A percentile compares a stretch with the other conserved stretches of the same genome.
Conservation (phyloP, 2,797 vertebrate species). For the Chanos chanos region DNA sequence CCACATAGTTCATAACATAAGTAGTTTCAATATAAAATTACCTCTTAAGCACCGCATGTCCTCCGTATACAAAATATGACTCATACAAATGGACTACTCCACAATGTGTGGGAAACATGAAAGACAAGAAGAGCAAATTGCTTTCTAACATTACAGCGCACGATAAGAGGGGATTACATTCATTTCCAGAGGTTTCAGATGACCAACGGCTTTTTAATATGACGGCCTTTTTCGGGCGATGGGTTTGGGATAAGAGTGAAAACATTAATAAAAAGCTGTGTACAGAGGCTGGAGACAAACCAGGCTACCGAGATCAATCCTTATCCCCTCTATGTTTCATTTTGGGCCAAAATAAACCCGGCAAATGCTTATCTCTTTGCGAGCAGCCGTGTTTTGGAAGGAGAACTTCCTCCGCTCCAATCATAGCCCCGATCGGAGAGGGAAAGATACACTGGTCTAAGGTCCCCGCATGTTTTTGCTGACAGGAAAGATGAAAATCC, state of each 20-base stretch:
- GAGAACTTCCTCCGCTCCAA: slow-evolving; percentile 57
- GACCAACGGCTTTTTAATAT: slow-evolving; percentile 15
- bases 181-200: slow-evolving; percentile 21
- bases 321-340: slow-evolving; percentile 28
- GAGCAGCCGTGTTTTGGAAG: slow-evolving; percentile 51
- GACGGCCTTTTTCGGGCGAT: slow-evolving; percentile 45
- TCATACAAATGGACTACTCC: no score
- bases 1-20: no score
- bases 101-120: no score
- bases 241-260: slow-evolving; percentile 23
- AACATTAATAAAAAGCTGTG: slow-evolving; percentile 29
- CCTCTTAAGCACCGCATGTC: no score
- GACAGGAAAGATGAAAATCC: slow-evolving; percentile 54
- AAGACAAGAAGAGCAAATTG: no score
- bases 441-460: slow-evolving; percentile 62
- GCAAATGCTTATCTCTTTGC: slow-evolving; percentile 53
- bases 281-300: slow-evolving; percentile 24
- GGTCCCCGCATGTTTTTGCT: slow-evolving; percentile 62
- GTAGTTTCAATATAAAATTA: no score
- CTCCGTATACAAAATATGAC: no score
- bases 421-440: slow-evolving; percentile 58
- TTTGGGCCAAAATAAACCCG: slow-evolving; percentile 64
- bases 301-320: slow-evolving; percentile 16
- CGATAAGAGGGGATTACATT: slow-evolving; percentile 13
- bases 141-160: slow-evolving; percentile 8